These are phyloP conservation scores for Phocides pigmalion DNA, from an alignment of 1,140 invertebrate species.

Conservation along the genomic window DNA sequence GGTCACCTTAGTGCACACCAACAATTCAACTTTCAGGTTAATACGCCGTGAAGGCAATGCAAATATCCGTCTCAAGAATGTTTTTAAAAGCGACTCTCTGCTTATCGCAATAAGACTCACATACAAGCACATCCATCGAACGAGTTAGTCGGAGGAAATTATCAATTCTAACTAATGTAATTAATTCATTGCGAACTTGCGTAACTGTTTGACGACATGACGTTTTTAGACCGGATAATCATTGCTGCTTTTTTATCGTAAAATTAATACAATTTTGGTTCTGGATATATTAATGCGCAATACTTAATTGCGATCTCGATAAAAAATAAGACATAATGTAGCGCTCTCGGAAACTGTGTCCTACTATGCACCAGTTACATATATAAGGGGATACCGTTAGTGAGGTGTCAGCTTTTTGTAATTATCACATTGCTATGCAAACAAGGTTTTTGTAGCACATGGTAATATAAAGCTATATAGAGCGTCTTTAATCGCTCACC, in stretches of 20 bases:
- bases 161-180: constrained; percentile 33
- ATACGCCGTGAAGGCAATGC: constrained; percentile 33
- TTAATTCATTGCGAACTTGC: constrained; percentile 31
- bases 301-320: constrained; percentile 26
- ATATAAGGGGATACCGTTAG: background rate
- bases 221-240: constrained; percentile 31
- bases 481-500: too few relatives aligned
- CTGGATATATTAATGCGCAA: constrained; percentile 28
- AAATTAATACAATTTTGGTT: constrained; percentile 34
- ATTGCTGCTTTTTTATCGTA: constrained; percentile 15
- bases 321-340: constrained; percentile 31
- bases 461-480: too few relatives aligned
- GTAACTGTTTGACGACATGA: constrained; percentile 29
- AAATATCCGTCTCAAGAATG: constrained; percentile 25
- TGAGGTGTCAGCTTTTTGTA: constrained; percentile 27
- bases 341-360: constrained; percentile 29
- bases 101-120: constrained; percentile 12
- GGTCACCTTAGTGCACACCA: constrained; percentile 22
- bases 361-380: constrained; percentile 14
- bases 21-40: constrained; percentile 49
- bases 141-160: constrained; percentile 28
- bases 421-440: constrained; percentile 28
- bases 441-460: constrained; percentile 2
- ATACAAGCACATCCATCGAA: constrained; percentile 10
- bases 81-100: constrained; percentile 19